These are phyloP conservation scores for Gasterosteus aculeatus DNA, from an alignment of 2,113 vertebrate species.

Conservation along the genomic window DNA sequence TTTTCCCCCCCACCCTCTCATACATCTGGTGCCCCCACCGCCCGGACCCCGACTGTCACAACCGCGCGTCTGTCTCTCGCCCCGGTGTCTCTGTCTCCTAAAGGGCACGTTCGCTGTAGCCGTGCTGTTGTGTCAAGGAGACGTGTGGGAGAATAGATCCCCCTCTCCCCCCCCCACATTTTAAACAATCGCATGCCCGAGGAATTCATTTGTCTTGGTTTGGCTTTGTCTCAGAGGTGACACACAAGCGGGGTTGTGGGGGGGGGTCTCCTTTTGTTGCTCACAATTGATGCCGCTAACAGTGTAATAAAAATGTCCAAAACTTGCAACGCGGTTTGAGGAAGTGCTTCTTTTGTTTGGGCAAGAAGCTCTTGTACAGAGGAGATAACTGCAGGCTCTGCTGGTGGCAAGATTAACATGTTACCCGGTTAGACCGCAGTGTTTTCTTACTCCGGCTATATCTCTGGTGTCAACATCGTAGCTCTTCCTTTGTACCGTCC, in stretches of 20 bases:
- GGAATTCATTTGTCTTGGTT: conserved; percentile 81
- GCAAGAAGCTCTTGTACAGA: conserved; percentile 56
- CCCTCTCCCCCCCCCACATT: conserved; percentile 33
- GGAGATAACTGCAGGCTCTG: conserved; percentile 70
- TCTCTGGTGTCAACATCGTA: conserved; percentile 67
- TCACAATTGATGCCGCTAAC: conserved; percentile 75
- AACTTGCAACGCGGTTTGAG: conserved; percentile 65
- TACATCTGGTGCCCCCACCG: conserved; percentile 23
- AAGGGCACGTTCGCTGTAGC: conserved; percentile 77
- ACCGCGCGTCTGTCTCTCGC: conserved; percentile 46
- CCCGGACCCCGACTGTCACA: conserved; percentile 32
- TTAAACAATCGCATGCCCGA: conserved; percentile 67
- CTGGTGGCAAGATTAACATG: conserved; percentile 74
- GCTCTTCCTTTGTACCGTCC: conserved; percentile 52
- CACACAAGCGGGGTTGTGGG: conserved; percentile 46
- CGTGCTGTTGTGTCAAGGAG: conserved; percentile 68
- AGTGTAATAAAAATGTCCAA: conserved; percentile 77
- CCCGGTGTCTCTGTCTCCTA: conserved; percentile 56
- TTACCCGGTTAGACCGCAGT: conserved; percentile 49
- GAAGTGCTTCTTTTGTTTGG: conserved; percentile 67
- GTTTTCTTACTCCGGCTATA: conserved; percentile 57
- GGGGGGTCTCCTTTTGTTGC: conserved; percentile 69
- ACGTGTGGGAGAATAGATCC: conserved; percentile 58
- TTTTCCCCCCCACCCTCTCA: conserved; percentile 1
- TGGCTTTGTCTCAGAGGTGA: conserved; percentile 78